Conservation (phyloP, 2,797 vertebrate genomes). For the Anas capensis region DNA sequence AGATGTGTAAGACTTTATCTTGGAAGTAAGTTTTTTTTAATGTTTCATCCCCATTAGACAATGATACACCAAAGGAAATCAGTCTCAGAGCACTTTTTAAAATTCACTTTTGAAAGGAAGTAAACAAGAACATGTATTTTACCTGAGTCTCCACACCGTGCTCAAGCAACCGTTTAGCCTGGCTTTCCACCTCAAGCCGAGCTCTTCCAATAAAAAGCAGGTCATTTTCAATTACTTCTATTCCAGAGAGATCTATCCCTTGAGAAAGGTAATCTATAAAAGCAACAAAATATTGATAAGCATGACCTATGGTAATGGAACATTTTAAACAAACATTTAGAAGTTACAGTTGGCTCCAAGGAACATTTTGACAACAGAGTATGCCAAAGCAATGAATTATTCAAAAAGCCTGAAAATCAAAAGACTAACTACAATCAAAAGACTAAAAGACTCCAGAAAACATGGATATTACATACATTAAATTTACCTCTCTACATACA, state of each 20-base stretch:
- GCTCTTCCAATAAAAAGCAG: constrained; percentile 95
- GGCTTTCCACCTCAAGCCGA: constrained; percentile 96
- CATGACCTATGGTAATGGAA: constrained; percentile 9
- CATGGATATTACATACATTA: neutral
- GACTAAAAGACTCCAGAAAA: neutral
- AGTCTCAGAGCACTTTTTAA: neutral
- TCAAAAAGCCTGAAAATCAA: neutral
- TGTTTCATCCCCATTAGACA: neutral
- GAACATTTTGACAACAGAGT: neutral
- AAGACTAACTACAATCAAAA: neutral
- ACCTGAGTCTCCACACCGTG: constrained; percentile 98
- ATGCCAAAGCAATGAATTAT: neutral
- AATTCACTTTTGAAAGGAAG: neutral
- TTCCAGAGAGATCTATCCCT: constrained; percentile 94
- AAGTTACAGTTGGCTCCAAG: neutral
- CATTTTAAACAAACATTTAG: constrained; percentile 8
- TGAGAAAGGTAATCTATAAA: constrained; percentile 95
- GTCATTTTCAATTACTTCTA: constrained; percentile 96
- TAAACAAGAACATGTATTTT: constrained; percentile 40
- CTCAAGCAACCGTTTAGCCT: constrained; percentile 94
- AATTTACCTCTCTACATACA: neutral
- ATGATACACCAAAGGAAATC: neutral
- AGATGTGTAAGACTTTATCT: neutral
- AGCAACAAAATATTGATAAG: constrained; percentile 50
- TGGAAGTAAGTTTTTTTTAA: neutral